phyloP scores from a whole-genome alignment of 2,888 invertebrate species.

The Amblyjoppa proteus region DNA sequence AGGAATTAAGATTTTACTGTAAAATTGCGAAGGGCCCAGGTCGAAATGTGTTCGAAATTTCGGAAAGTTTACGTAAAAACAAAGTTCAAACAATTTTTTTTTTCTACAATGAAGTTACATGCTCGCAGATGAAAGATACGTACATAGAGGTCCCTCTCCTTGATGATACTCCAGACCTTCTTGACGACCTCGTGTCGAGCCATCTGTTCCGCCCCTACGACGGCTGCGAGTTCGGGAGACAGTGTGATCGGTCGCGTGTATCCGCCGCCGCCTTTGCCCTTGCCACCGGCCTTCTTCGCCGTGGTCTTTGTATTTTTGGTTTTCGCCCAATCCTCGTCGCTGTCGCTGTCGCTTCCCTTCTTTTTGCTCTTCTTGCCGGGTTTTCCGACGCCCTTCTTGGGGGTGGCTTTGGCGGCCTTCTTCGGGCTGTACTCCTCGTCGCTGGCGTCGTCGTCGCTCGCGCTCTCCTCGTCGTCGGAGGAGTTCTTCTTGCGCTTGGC shows the following conservation, averaged over 20 bases:
- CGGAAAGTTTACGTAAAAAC: too few relatives aligned
- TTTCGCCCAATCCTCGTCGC: conserved; percentile 90
- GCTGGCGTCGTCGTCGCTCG: conserved; percentile 86
- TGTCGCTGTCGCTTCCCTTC: conserved; percentile 89
- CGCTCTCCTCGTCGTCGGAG: conserved; percentile 86
- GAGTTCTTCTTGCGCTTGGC: conserved; percentile 86
- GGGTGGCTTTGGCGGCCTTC: conserved; percentile 86
- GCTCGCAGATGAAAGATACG: conserved; percentile 73
- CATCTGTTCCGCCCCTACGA: conserved; percentile 94
- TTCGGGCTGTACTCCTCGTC: conserved; percentile 89
- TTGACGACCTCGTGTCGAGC: conserved; percentile 96
- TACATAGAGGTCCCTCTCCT: conserved; percentile 93
- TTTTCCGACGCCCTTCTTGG: conserved; percentile 86
- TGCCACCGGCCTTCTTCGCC: conserved; percentile 85
- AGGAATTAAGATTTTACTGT: too few relatives aligned
- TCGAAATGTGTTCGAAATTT: too few relatives aligned
- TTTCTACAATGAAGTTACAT: background rate
- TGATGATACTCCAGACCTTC: conserved; percentile 95
- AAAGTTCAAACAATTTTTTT: background rate
- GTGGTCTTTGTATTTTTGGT: conserved; percentile 85
- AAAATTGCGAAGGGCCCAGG: too few relatives aligned
- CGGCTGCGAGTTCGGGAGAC: conserved; percentile 93
- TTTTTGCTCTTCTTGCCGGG: conserved; percentile 86
- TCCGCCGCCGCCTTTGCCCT: conserved; percentile 88
- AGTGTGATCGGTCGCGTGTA: conserved; percentile 94